Conservation (phyloP, 2,797 vertebrate species). For the Rhadinocentrus ornatus region DNA sequence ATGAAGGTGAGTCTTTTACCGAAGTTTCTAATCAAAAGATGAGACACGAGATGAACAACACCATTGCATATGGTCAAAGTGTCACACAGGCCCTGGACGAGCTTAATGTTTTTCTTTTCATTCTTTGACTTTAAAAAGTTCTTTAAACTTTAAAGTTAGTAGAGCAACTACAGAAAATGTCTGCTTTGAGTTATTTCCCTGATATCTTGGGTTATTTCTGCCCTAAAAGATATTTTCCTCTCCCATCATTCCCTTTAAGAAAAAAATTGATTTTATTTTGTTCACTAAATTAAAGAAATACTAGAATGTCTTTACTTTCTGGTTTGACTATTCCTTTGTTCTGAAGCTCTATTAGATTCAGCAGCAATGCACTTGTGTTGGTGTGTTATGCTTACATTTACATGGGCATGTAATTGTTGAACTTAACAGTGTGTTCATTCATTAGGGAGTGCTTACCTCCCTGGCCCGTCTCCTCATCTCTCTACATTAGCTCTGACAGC, state of each 20-base stretch:
- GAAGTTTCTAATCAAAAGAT: constrained; percentile 20
- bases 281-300: constrained; percentile 21
- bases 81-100: constrained; percentile 1
- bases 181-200: constrained; percentile 35
- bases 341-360: constrained; percentile 38
- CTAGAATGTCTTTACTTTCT: constrained; percentile 32
- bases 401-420: constrained; percentile 79
- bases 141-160: constrained; percentile 28
- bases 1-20: constrained; percentile 22
- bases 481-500: constrained; percentile 84
- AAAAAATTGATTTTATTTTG: constrained; percentile 32
- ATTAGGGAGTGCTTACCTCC: constrained; percentile 78
- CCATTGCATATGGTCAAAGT: constrained; percentile 16
- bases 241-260: constrained; percentile 20
- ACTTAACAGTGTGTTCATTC: constrained; percentile 80
- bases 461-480: constrained; percentile 76
- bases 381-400: constrained; percentile 78
- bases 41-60: constrained; percentile 24
- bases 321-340: constrained; percentile 45
- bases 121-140: constrained; percentile 29
- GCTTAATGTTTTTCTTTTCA: constrained; percentile 42
- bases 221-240: constrained; percentile 29
- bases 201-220: constrained; percentile 37
- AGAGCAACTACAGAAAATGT: constrained; percentile 32
- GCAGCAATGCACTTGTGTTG: constrained; percentile 58